Percentiles rank a stretch among this genome's conserved stretches.
These are phyloP conservation scores for Pyralis farinalis DNA, from an alignment of 2,888 invertebrate species.

Conservation along the genomic window DNA sequence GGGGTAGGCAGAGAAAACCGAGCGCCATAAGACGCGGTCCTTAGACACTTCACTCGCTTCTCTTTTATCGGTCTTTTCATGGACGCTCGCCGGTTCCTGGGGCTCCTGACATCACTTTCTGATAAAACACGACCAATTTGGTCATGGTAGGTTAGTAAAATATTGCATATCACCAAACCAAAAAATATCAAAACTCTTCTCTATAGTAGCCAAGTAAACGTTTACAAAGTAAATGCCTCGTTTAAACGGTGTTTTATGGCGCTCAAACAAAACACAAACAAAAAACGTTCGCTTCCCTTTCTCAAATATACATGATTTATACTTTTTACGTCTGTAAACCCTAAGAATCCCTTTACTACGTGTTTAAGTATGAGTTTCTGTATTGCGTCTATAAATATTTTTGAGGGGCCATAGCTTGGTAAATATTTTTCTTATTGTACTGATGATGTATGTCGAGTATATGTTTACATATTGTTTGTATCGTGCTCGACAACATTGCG, in stretches of 20 bases:
- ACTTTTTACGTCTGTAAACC: neutral
- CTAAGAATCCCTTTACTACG: neutral
- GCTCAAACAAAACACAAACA: neutral
- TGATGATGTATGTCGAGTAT: neutral
- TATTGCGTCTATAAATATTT: constrained; percentile 6
- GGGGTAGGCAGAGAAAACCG: no score
- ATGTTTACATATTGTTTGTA: neutral
- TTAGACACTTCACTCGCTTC: no score
- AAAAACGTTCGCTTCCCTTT: neutral
- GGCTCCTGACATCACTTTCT: no score
- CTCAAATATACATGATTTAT: constrained; percentile 1
- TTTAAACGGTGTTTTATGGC: constrained; percentile 20
- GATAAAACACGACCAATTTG: no score
- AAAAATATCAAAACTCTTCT: no score
- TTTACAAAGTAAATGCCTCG: neutral
- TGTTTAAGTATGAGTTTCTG: constrained; percentile 3
- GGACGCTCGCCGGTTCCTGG: no score
- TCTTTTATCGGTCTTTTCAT: no score
- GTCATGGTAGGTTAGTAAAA: no score
- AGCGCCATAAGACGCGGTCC: no score
- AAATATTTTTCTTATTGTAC: neutral
- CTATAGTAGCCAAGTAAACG: neutral
- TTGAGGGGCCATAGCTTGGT: neutral
- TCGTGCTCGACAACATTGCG: constrained; percentile 1
- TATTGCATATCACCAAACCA: no score